Evolutionary conservation across 2,113 vertebrate genomes (phyloP), one percentile per base, ranked within the genome.

Genomic region (Seriola dumerili): DNA sequence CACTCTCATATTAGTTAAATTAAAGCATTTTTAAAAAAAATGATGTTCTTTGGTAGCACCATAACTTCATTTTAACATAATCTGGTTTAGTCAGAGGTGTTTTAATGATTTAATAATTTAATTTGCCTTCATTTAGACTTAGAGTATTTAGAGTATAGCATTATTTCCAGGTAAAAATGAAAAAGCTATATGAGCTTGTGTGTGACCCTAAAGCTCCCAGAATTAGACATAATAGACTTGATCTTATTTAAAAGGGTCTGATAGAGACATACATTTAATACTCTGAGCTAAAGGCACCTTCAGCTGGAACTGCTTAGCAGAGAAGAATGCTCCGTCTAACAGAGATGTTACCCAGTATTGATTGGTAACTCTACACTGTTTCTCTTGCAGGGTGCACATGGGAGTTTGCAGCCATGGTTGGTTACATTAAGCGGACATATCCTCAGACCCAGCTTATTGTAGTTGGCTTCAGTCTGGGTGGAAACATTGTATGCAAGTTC

Each of bases 401-500:
- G 98, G 98, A 99, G 79, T 99, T 98, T 73, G 94, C 96, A 13
- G 95, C 98, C 74, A 99, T 99, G 98, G 98, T 99, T 9, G 96
- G 94, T 84, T 97, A 97, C 95, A 98, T 99, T 80, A 98, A 96
- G 95, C 97, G 96, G 92, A 91, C 94, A 0, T 97, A 96, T 61
- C 96, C 96, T 52, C 95, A 98, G 83, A 97, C 96, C 32, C 96
- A 97, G 88, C 93, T 99, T 75, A 96, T 98, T 0, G 97, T 99
- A 0, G 96, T 99, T 75, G 98, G 98, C 85, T 99, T 99, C 92
- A 99, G 98, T 87, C 95, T 99, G 64, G 98, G 98, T 0, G 98
- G 98, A 21, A 99, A 99, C 94, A 99, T 99, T 0, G 98, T 99
- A 11, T 99, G 98, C 88, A 99, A 99, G 85, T 99, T 97, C 86